Conservation (phyloP, 2,797 vertebrate species). For the Mormyrops attenuatus region DNA sequence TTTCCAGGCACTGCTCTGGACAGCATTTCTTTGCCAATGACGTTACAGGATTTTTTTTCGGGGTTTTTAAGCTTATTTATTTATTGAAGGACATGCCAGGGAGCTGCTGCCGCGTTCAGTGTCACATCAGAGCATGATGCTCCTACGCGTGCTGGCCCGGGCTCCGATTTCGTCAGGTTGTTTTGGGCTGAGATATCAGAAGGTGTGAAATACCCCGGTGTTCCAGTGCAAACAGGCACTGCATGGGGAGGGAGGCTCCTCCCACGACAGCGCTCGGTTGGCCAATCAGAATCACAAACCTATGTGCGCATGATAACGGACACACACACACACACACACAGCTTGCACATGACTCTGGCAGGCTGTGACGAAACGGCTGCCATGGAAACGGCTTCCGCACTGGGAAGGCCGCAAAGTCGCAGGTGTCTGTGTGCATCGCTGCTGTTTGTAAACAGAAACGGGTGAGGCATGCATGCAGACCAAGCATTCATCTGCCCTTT, state of each 20-base stretch:
- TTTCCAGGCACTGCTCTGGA: background rate
- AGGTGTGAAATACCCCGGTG: constrained; percentile 58
- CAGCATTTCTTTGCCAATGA: background rate
- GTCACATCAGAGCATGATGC: background rate
- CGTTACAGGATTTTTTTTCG: background rate
- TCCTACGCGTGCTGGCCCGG: background rate
- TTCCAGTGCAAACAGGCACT: constrained; percentile 49
- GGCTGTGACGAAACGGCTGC: background rate
- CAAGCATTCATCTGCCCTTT: background rate
- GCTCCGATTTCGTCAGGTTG: constrained; percentile 43
- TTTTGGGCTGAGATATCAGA: constrained; percentile 36
- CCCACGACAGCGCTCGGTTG: background rate
- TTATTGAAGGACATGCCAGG: background rate
- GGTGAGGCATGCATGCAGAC: background rate
- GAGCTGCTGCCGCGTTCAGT: background rate
- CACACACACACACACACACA: background rate
- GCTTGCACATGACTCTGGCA: background rate
- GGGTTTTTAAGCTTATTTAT: background rate
- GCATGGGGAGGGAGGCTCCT: constrained; percentile 27
- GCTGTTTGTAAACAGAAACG: constrained; percentile 3
- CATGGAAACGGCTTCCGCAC: background rate
- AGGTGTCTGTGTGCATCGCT: background rate
- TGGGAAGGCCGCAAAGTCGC: background rate
- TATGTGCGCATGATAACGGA: constrained; percentile 7
- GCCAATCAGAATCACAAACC: background rate